phyloP scores from a whole-genome alignment of 2,113 vertebrate genomes.

The Myrmecobius fasciatus region DNA sequence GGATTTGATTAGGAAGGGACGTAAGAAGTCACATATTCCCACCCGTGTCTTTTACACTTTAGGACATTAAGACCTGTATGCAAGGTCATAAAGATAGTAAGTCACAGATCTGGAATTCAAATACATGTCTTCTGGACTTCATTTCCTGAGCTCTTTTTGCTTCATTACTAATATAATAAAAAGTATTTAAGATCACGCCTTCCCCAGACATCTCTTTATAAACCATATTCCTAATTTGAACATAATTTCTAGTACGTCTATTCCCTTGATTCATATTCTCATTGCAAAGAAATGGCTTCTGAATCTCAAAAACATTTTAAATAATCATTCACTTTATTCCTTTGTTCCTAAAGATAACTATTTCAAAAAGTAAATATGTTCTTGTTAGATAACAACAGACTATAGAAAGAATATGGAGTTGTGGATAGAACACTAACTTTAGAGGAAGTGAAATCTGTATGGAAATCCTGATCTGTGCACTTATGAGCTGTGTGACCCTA shows the following conservation, averaged over 20 bases:
- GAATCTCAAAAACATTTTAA: not conserved
- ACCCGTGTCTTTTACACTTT: not conserved
- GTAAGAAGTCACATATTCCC: not conserved
- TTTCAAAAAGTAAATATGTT: not conserved
- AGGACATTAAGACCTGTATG: not conserved
- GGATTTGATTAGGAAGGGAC: not conserved
- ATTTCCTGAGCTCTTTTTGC: not conserved
- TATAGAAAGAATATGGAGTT: not conserved
- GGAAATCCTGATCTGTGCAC: not conserved
- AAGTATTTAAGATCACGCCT: not conserved
- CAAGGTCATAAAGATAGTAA: not conserved
- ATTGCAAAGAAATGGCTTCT: not conserved
- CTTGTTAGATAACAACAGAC: not conserved
- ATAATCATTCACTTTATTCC: not conserved
- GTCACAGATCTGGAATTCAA: not conserved
- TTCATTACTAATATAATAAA: not conserved
- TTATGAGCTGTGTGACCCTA: not conserved
- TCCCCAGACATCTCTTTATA: not conserved
- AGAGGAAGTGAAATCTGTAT: not conserved
- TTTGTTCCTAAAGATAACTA: not conserved
- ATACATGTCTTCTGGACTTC: not conserved
- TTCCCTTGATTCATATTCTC: not conserved
- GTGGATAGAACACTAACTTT: not conserved
- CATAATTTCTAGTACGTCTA: not conserved
- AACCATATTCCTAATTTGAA: not conserved